Base-by-base conservation (phyloP, 1,140 invertebrate genomes). In the Heterodera carotae region DNA sequence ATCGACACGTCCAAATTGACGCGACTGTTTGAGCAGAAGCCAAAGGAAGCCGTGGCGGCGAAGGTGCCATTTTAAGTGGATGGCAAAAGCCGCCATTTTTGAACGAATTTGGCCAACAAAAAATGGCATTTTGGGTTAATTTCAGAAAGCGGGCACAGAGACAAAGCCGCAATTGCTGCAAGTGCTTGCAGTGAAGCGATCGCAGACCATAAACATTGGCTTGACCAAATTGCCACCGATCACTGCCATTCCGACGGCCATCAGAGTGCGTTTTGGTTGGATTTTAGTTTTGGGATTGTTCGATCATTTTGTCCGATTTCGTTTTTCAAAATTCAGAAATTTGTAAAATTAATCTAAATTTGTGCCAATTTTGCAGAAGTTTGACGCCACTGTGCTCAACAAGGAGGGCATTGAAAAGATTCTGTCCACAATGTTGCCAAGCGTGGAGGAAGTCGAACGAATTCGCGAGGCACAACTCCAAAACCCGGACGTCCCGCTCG, bases 181-280 rank as follows among this genome's bases (percentile, higher is more conserved):
- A 71, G 95, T 99, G 34, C 90, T 99, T 87, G 95, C 98, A 89
- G 92, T 95, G 31, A 99, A 99, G 88, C 90, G 97, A 80, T 99
- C 96, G 2, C 98, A 99, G 89, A 95, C 95, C 15, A 99, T 99
- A 82, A 99, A 99, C 88, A 99, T 99, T 85, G 95, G 95, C n/a
- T 94, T 99, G 92, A 99, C 96, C 12, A 98, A 98, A 88, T 89
- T 99, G 80, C 97, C 97, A 33, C 96, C 95, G 6, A 94, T 96
- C 2, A 86, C 89, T 43, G 94, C 95, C 3, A 99, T 99, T 77
- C 98, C 98, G 88, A 94, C 94, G 31, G 97, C 96, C 68, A 99
- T 99, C 70, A 81, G 81, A 79, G 83, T 84, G 48, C 18, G 53
- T 74, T 60, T 29, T 22, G 8, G n/a, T n/a, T n/a, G 64, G 33